Evolutionary conservation across 2,888 invertebrate genomes (phyloP).

Genomic region (Drosophila recens): DNA sequence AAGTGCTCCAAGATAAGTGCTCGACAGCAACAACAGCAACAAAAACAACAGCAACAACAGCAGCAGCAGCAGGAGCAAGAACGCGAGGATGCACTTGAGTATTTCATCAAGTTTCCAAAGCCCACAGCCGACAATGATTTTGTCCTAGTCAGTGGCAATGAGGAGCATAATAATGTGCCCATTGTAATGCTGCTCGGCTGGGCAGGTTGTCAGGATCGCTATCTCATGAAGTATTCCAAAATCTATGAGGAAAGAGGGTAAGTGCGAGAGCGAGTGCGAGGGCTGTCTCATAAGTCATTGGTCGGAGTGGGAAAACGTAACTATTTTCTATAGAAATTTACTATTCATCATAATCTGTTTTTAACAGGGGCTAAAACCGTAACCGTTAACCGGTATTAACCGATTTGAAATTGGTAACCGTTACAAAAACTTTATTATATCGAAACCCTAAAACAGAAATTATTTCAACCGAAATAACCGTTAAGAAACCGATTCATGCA

Average conservation of each 20-base stretch:
- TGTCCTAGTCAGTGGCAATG: constrained; percentile 85
- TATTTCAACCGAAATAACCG: no score
- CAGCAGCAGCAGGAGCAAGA: constrained; percentile 31
- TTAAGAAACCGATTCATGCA: no score
- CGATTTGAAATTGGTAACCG: no score
- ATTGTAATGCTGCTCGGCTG: constrained; percentile 91
- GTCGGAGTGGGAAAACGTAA: not conserved
- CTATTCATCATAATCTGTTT: no score
- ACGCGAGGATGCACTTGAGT: constrained; percentile 86
- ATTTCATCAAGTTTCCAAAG: constrained; percentile 88
- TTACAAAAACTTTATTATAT: no score
- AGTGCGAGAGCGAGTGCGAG: constrained; percentile 60
- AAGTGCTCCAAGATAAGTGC: not conserved
- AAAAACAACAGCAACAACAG: constrained; percentile 3
- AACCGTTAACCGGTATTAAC: no score
- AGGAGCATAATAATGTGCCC: constrained; percentile 88
- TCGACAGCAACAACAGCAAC: constrained; percentile 20
- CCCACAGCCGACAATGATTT: constrained; percentile 86
- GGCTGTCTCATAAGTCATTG: not conserved
- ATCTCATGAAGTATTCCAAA: constrained; percentile 91
- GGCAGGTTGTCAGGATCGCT: constrained; percentile 92
- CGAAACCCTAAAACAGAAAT: no score
- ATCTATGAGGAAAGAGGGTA: constrained; percentile 92
- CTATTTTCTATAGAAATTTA: not conserved
- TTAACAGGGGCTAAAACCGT: no score